These are phyloP conservation scores for Zaprionus ornatus DNA, from an alignment of 1,140 invertebrate genomes.

Conservation along the genomic window DNA sequence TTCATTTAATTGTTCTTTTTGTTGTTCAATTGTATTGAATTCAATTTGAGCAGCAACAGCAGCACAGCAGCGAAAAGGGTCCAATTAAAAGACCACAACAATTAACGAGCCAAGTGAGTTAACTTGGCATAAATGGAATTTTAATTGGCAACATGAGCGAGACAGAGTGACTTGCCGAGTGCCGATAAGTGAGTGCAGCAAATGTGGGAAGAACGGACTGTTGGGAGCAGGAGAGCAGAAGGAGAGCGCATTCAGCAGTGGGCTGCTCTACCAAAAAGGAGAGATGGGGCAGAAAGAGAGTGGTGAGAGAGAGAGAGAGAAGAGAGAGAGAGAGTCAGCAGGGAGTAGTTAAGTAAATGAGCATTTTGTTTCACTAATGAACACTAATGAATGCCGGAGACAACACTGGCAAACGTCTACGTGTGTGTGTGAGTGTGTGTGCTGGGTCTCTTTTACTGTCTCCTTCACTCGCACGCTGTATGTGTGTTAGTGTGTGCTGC, in stretches of 20 bases:
- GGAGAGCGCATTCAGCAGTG: background rate
- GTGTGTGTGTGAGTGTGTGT: constrained; percentile 12
- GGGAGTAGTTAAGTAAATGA: constrained; percentile 82
- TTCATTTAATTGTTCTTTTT: constrained; percentile 72
- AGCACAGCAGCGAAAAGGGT: constrained; percentile 65
- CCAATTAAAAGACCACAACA: constrained; percentile 84
- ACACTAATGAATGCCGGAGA: constrained; percentile 83
- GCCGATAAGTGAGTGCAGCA: constrained; percentile 67
- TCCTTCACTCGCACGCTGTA: background rate
- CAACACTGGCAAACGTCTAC: constrained; percentile 66
- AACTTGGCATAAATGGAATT: constrained; percentile 84
- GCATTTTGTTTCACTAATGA: constrained; percentile 84
- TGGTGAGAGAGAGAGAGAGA: constrained; percentile 1
- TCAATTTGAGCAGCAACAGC: constrained; percentile 61
- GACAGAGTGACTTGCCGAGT: constrained; percentile 70
- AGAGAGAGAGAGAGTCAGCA: constrained; percentile 29
- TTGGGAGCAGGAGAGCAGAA: constrained; percentile 3
- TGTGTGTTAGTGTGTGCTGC: constrained; percentile 48
- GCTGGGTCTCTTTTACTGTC: constrained; percentile 9
- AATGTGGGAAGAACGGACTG: background rate
- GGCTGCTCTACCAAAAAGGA: background rate
- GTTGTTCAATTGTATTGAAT: constrained; percentile 71
- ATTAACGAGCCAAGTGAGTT: constrained; percentile 83
- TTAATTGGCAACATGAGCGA: constrained; percentile 83
- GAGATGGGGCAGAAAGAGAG: constrained; percentile 11